Base-by-base conservation (phyloP, 2,113 vertebrate species). In the Prunella himalayana region DNA sequence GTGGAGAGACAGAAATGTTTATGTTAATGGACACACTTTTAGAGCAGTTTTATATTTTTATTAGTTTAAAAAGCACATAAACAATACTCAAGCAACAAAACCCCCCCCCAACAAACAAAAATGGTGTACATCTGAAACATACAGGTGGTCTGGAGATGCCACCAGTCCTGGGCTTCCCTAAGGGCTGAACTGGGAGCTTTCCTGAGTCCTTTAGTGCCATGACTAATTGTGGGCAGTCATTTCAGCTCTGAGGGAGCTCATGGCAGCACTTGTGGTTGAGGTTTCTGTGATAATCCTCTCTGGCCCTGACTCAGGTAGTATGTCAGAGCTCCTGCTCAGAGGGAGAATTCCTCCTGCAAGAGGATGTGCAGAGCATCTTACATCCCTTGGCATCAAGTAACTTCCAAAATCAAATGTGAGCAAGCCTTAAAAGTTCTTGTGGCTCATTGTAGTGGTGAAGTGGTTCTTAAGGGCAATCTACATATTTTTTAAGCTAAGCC, bases 31-130 rank as follows among this genome's bases (percentile, higher is more conserved):
- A 21, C 10, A 3, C 15, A 6, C 15, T 42, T 51, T 59, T 39
- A 63, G 42, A 82, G 23, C 27, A 89, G 15, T 53, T 3, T 4
- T 28, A 9, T 63, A 10, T 66, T 87, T 19, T 8, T 59, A 71
- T 76, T 54, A 15, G 15, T 79, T 68, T 35, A 6, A 18, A 86
- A 81, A 63, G 8, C 35, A 37, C 42, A 25, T 22, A 7, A 60
- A 18, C 21, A 41, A 10, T 10, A 47, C 49, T 51, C 10, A 49
- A 24, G 7, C 15, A 51, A 12, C 22, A 61, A 21, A n/a, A 7
- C 1, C 3, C 0, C 4, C 6, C 4, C 27, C 15, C 7, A 53
- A 1, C 22, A 3, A 19, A 27, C 2, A 15, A 28, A 33, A 47
- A 54, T 33, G 7, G 8, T 7, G 5, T 68, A 0, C 39, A 28